Percentiles rank a stretch among this genome's conserved stretches.
Conservation (phyloP, 2,113 vertebrate species). For the Fregetta grallaria region DNA sequence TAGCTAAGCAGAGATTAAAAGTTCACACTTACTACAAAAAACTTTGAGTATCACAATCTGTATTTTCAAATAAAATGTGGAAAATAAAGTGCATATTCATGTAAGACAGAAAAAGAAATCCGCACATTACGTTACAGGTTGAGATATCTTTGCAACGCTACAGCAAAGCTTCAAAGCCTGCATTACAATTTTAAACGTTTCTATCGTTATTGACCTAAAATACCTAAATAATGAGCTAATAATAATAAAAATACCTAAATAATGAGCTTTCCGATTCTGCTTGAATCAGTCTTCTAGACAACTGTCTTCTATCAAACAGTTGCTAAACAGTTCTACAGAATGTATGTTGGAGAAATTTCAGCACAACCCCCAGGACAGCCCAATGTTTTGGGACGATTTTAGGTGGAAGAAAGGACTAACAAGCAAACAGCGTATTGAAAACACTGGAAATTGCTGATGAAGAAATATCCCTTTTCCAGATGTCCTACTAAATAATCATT, state of each 20-base stretch:
- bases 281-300: not conserved
- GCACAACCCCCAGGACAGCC: accelerated
- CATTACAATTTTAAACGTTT: not conserved
- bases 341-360: not conserved
- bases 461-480: not conserved
- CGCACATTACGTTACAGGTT: accelerated
- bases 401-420: not conserved
- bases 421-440: not conserved
- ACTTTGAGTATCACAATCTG: not conserved
- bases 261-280: not conserved
- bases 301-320: not conserved
- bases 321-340: not conserved
- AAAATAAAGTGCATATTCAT: not conserved
- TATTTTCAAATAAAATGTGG: not conserved
- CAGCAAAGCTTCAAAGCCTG: not conserved
- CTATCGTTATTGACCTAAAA: not conserved
- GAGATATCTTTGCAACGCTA: not conserved
- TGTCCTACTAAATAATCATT: not conserved
- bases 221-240: not conserved
- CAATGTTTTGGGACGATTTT: not conserved
- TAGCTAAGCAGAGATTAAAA: not conserved
- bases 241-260: not conserved
- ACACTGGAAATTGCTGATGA: not conserved
- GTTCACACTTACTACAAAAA: not conserved
- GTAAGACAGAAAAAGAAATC: not conserved